These are phyloP conservation scores for Borostomias antarcticus DNA, from an alignment of 2,797 vertebrate species.

Conservation along the genomic window DNA sequence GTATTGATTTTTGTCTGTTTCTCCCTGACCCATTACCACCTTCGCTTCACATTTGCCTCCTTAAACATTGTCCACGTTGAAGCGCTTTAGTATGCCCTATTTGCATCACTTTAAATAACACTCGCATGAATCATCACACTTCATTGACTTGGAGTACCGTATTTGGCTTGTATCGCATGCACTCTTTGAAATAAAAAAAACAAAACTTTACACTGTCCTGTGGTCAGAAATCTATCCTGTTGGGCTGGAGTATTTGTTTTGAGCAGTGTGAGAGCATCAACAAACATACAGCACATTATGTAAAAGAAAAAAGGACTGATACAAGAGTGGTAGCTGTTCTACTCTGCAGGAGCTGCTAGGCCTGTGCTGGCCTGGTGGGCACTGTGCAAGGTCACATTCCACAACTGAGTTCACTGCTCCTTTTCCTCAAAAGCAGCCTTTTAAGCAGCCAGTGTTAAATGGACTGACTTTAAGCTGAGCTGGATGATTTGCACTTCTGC, in stretches of 20 bases:
- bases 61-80: too few relatives aligned
- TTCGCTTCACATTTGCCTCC: too few relatives aligned
- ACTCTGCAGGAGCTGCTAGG: background rate
- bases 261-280: too few relatives aligned
- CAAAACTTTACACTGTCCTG: slow-evolving; percentile 28
- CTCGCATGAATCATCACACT: slow-evolving; percentile 62
- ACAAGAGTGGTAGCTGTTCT: slow-evolving; percentile 3
- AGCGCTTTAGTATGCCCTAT: too few relatives aligned
- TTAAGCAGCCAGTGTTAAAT: slow-evolving; percentile 33
- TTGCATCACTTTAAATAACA: too few relatives aligned
- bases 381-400: slow-evolving; percentile 65
- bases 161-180: slow-evolving; percentile 56
- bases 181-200: slow-evolving; percentile 69
- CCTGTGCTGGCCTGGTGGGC: slow-evolving; percentile 20
- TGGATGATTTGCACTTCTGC: slow-evolving; percentile 22
- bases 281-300: too few relatives aligned
- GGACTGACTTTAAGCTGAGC: slow-evolving; percentile 48
- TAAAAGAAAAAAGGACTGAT: too few relatives aligned
- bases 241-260: too few relatives aligned
- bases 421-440: slow-evolving; percentile 39
- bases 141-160: slow-evolving; percentile 45
- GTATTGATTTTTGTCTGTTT: too few relatives aligned
- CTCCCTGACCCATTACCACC: too few relatives aligned
- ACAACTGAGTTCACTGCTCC: slow-evolving; percentile 45
- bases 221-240: too few relatives aligned